Base-by-base conservation (phyloP, 23 tunicate genomes). In the Trididemnum nubilum region DNA sequence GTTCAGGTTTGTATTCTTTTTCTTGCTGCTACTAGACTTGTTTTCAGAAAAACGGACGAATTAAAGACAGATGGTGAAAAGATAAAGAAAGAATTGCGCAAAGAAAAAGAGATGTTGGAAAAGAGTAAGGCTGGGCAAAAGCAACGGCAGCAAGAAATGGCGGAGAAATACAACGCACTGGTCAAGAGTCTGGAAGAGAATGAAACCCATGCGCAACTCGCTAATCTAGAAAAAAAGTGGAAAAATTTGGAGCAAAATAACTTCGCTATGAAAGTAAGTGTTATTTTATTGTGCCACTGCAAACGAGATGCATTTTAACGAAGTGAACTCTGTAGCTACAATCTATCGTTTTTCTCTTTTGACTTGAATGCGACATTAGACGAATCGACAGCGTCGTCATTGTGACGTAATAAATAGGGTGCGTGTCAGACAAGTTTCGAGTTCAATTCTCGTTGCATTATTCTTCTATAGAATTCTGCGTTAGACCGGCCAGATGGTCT, bases 191-290 rank as follows among this genome's bases (percentile, higher is more conserved):
- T 93, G 64, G 98, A 93, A 35, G 93, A 88, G 52, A 88, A 87
- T 44, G 98, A 93, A 30, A 88, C 98, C 9, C 93, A 87, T 37
- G 89, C 87, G 0, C 93, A 88, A 64, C 87, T 93, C 0, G 78
- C 66, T 32, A 93, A 93, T 65, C 54, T 78, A 71, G 89, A 83
- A 31, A 84, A 69, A 79, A 93, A 88, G 72, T 88, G 92, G 98
- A 93, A 93, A 69, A 89, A 88, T 52, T 2, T 93, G 66, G 98
- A 93, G 49, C 93, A 93, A 76, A 93, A 77, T 63, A 93, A 93
- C 66, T 93, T 93, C 64, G 89, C 94, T 36, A 37, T 93, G 65
- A 82, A 90, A 59, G 98, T 88, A 1, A 33, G 83, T 81, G 30
- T 12, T 49, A 49, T n/a, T n/a, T n/a, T n/a, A n/a, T n/a, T n/a